These are phyloP conservation scores for Arrhopalites spinosus DNA, from an alignment of 2,888 invertebrate species.

Conservation along the genomic window DNA sequence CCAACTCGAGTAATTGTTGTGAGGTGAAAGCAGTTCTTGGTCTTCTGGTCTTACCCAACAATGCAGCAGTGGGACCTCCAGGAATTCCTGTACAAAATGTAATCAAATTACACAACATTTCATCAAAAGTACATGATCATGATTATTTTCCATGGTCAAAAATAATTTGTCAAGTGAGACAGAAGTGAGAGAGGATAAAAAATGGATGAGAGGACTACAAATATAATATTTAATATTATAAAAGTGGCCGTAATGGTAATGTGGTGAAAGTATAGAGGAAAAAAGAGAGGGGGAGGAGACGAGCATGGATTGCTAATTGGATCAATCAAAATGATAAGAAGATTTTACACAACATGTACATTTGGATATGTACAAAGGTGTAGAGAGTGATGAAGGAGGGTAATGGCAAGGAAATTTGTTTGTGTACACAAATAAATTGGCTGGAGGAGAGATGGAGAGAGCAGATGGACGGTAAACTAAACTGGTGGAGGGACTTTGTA, in stretches of 20 bases:
- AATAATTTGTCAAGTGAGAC: too few species aligned
- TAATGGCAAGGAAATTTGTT: slow-evolving; percentile 37
- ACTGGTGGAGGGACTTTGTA: too few species aligned
- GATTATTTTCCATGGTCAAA: too few species aligned
- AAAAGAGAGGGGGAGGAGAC: not conserved
- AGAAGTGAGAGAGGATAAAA: not conserved
- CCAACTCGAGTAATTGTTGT: slow-evolving; percentile 94
- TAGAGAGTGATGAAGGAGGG: not conserved
- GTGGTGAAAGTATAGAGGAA: not conserved
- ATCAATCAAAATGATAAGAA: slow-evolving; percentile 12
- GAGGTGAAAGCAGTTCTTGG: slow-evolving; percentile 98
- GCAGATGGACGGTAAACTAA: slow-evolving; percentile 34
- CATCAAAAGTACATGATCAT: too few species aligned
- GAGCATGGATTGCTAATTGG: not conserved
- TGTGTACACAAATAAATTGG: slow-evolving; percentile 40
- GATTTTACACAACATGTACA: not conserved
- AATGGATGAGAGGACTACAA: not conserved
- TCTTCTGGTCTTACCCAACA: slow-evolving; percentile 83
- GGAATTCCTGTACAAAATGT: slow-evolving; percentile 30
- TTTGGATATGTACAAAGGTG: not conserved
- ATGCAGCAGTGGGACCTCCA: slow-evolving; percentile 66
- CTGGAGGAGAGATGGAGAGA: slow-evolving; percentile 21
- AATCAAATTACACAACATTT: not conserved
- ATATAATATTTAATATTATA: too few species aligned
- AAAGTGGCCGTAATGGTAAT: too few species aligned